Evolutionary conservation across 2,888 invertebrate species (phyloP), one percentile per base, ranked within the genome.

Genomic region (Laothoe populi): DNA sequence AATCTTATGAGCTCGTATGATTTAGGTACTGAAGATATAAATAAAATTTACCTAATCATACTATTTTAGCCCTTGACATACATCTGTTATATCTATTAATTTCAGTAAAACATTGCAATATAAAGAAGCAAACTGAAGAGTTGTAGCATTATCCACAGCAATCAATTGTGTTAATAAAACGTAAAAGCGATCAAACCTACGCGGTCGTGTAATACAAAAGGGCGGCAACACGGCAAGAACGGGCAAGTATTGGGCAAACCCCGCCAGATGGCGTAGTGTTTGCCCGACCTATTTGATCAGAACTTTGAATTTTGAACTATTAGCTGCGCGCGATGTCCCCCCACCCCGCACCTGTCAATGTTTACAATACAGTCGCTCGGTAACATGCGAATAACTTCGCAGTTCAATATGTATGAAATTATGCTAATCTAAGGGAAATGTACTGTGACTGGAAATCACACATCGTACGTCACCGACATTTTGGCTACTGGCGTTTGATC

Each of bases 221-320:
- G 67, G 69, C 69, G 70, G 66, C 65, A 66, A 73, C 71, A 66
- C 65, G 68, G 68, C 74, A 74, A 78, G 75, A 71, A 75, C 73
- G 71, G 74, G 77, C 75, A 72, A 80, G 81, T 81, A 81, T 79
- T 75, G 77, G 74, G 77, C 79, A 83, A 86, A 85, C 80, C 74
- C 69, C 80, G 88, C 81, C 92, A 92, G 92, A 92, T 92, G 92
- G 91, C 85, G 82, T 85, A 92, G 92, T 92, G 92, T 92, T 92
- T 92, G 82, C 88, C 65, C 83, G 77, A 72, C 72, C 80, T 83
- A 85, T 87, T 90, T 83, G 86, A 86, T 84, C 75, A 82, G 81
- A 87, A 92, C 85, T 92, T 91, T 90, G 92, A 90, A 90, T 88
- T 92, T 88, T 82, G 79, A 90, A 89, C 92, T 90, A 88, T 88